These are phyloP conservation scores for Aurelia sp. DNA, from an alignment of 30 jellyfish, hydroid and myxozoan genomes.

Conservation along the genomic window DNA sequence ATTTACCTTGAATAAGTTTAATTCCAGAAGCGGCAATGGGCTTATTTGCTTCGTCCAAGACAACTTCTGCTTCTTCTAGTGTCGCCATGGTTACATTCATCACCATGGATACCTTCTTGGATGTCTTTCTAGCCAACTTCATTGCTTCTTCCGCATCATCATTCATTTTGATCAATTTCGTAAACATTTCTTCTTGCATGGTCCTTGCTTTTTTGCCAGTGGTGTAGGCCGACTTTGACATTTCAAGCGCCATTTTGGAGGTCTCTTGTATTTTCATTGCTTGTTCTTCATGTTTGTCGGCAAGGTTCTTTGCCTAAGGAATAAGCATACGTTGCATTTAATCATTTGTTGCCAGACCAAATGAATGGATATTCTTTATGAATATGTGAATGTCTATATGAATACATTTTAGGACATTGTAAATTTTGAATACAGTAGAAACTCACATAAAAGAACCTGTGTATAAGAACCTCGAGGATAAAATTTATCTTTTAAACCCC, in stretches of 20 bases:
- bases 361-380: too few relatives aligned
- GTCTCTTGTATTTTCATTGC: conserved; percentile 66
- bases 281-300: conserved; percentile 83
- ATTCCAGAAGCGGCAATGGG: conserved; percentile 86
- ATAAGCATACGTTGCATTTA: not conserved
- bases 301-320: conserved; percentile 89
- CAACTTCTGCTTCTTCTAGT: conserved; percentile 64
- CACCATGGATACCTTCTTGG: conserved; percentile 48
- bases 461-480: too few relatives aligned
- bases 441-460: too few relatives aligned
- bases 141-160: conserved; percentile 66
- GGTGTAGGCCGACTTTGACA: conserved; percentile 70
- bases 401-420: too few relatives aligned
- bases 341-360: not conserved
- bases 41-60: conserved; percentile 71
- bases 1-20: conserved; percentile 69
- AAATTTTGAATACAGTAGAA: too few relatives aligned
- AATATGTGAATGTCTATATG: too few relatives aligned
- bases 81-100: conserved; percentile 65
- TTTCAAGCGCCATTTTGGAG: conserved; percentile 75
- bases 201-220: conserved; percentile 78
- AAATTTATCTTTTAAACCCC: too few relatives aligned
- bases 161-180: conserved; percentile 58
- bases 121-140: conserved; percentile 63
- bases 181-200: conserved; percentile 67